Evolutionary conservation across 2,113 vertebrate species (phyloP), one percentile per base, ranked within the genome.

Genomic region (Ariopsis seemanni): DNA sequence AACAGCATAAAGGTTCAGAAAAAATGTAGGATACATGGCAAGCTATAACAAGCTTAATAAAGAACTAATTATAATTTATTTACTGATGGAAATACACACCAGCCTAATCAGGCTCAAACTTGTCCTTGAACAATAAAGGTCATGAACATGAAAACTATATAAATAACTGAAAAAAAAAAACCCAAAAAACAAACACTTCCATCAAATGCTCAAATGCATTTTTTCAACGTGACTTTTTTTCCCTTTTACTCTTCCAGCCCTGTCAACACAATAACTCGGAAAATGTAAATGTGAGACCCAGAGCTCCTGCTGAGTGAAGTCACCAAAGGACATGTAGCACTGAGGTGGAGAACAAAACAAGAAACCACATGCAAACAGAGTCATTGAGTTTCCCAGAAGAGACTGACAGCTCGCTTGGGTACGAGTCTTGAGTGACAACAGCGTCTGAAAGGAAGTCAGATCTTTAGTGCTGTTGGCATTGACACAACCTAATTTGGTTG

Each of bases 241-340:
- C 22, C 25, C 55, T 80, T 60, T 81, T 81, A 60, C 27, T 22
- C 83, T 86, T 82, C 30, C 25, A 87, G 85, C 80, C 82, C 89
- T 63, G 87, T 88, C 90, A 90, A 89, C 89, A 92, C 85, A 91
- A 90, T 92, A 89, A 91, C 72, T 42, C 79, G 60, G 74, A 88
- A 85, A 89, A 74, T 88, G 77, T 3, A 14, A 90, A 78, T 75
- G 27, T 75, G 25, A n/a, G 57, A n/a, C 62, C 5, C 71, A 83
- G 79, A 85, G 85, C 91, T 58, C 86, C 85, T 4, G 22, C 75
- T 55, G 80, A 77, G 81, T 77, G 58, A 78, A 88, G 83, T 83
- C 88, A 88, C 89, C 82, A 53, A 15, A 67, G 87, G 91, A 86
- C 89, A 87, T 86, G 69, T 1, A 20, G 84, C 75, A 88, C 30